Conservation (phyloP, 1,140 invertebrate species). For the Triops longicaudatus region DNA sequence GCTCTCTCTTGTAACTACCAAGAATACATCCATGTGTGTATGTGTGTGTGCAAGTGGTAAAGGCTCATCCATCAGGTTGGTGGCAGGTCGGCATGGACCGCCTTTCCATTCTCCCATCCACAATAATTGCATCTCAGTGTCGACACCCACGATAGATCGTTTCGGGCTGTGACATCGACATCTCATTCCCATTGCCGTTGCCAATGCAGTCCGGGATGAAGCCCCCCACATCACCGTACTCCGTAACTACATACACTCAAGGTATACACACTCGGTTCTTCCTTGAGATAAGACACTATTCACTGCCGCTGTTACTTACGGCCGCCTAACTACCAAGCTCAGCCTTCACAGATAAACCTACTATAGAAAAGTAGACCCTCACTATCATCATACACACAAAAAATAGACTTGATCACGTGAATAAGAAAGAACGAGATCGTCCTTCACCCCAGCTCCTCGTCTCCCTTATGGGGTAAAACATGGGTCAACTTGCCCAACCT, state of each 20-base stretch:
- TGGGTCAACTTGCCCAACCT: no score
- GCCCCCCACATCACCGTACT: neutral
- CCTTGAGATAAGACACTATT: neutral
- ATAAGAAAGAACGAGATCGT: no score
- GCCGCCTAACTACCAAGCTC: neutral
- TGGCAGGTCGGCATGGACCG: constrained; percentile 7
- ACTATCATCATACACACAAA: no score
- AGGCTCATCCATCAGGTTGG: constrained; percentile 10
- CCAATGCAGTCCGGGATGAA: neutral
- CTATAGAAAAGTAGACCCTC: neutral
- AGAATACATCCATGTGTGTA: neutral
- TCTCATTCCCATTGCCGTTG: constrained; percentile 1
- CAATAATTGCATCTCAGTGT: constrained; percentile 29
- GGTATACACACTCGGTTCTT: neutral
- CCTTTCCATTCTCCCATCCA: constrained; percentile 18
- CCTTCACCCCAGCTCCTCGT: no score
- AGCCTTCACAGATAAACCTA: neutral
- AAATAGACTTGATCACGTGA: no score
- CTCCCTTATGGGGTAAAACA: no score
- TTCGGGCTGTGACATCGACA: constrained; percentile 10
- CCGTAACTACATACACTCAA: neutral
- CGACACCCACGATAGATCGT: constrained; percentile 20
- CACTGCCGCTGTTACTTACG: neutral
- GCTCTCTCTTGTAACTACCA: neutral
- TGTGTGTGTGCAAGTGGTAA: neutral